These are phyloP conservation scores for Mormyrus hasselquistii DNA, from an alignment of 2,797 vertebrate species.

Conservation along the genomic window DNA sequence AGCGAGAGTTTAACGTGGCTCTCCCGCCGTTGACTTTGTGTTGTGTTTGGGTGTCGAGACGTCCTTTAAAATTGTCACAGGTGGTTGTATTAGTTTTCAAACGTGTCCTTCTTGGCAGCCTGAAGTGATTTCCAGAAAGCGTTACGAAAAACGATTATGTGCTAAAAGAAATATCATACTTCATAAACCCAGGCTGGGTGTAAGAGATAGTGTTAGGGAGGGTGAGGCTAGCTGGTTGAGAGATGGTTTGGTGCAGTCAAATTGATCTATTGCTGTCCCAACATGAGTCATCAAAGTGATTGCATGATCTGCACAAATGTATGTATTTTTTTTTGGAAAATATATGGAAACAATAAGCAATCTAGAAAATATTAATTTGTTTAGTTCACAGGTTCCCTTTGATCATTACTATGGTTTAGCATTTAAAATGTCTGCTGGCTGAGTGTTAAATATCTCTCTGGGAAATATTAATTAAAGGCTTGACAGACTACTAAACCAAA, in stretches of 20 bases:
- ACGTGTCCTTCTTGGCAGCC: neutral
- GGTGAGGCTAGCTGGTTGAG: neutral
- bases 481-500: neutral
- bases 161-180: neutral
- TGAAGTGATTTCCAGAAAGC: constrained; percentile 13
- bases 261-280: neutral
- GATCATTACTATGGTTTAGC: neutral
- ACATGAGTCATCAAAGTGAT: neutral
- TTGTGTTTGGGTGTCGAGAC: neutral
- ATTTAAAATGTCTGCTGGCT: neutral
- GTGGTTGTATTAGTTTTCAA: neutral
- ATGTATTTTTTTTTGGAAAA: neutral
- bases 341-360: neutral
- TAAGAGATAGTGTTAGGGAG: neutral
- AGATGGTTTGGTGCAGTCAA: neutral
- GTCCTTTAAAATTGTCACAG: neutral
- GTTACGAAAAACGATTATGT: neutral
- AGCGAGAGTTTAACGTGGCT: neutral
- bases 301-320: neutral
- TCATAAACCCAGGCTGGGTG: neutral
- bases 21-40: neutral
- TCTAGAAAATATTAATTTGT: neutral
- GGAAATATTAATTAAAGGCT: neutral
- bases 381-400: neutral
- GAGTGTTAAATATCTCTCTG: neutral